phyloP scores from a whole-genome alignment of 2,113 vertebrate genomes.

The Misgurnus anguillicaudatus region DNA sequence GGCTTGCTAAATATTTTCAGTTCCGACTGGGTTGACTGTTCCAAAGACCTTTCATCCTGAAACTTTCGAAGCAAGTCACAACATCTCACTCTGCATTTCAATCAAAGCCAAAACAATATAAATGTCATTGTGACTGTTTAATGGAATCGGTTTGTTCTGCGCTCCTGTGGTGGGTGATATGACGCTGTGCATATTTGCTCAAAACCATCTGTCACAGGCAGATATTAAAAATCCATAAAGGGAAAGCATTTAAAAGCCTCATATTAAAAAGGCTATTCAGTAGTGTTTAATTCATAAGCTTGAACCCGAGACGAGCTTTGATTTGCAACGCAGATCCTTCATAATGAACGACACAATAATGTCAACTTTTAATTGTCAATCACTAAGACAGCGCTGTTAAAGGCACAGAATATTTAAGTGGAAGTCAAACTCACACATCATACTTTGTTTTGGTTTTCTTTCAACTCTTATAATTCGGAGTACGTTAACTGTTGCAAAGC shows the following conservation, averaged over 20 bases:
- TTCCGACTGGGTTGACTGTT: constrained; percentile 3
- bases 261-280: constrained; percentile 56
- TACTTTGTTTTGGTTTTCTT: no score
- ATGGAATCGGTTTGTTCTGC: constrained; percentile 57
- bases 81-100: constrained; percentile 46
- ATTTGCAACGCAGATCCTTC: constrained; percentile 22
- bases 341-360: constrained; percentile 27
- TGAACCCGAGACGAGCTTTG: constrained; percentile 27
- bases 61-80: constrained; percentile 29
- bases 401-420: background rate
- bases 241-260: constrained; percentile 53
- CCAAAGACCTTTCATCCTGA: constrained; percentile 25
- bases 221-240: constrained; percentile 60
- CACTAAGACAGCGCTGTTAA: background rate
- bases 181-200: constrained; percentile 48
- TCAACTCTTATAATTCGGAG: background rate
- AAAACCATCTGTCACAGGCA: constrained; percentile 54
- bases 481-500: background rate
- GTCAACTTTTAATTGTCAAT: constrained; percentile 32
- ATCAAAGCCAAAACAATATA: constrained; percentile 52
- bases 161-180: constrained; percentile 42
- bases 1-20: background rate
- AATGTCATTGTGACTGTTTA: constrained; percentile 62
- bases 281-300: constrained; percentile 52
- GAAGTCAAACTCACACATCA: background rate